These are phyloP conservation scores for Pseudomyrmex flavicornis DNA, from an alignment of 1,140 invertebrate genomes.

Conservation along the genomic window DNA sequence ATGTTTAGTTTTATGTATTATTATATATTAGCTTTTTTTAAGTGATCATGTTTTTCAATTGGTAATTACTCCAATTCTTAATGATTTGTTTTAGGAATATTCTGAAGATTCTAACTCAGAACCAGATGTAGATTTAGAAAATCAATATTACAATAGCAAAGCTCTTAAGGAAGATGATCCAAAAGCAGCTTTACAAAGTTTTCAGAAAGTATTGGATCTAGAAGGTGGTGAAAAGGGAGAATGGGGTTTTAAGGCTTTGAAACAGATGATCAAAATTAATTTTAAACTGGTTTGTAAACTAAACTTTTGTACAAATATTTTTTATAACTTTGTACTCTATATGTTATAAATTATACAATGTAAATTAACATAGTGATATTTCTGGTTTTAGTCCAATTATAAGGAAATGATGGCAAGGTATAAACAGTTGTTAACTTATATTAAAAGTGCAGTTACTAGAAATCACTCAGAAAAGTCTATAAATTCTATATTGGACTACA, in stretches of 20 bases:
- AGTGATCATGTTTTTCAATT: not conserved
- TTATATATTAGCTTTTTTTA: no score
- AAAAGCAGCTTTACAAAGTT: constrained; percentile 95
- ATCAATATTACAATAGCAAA: constrained; percentile 99
- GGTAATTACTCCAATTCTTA: constrained; percentile 32
- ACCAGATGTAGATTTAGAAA: constrained; percentile 99
- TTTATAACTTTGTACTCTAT: no score
- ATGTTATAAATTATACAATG: not conserved
- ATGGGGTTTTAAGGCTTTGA: constrained; percentile 99
- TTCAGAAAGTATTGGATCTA: constrained; percentile 98
- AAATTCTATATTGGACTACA: constrained; percentile 99
- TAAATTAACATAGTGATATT: constrained; percentile 7
- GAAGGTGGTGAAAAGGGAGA: constrained; percentile 99
- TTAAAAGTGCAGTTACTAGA: constrained; percentile 99
- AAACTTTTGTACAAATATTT: no score
- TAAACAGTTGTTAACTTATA: constrained; percentile 98
- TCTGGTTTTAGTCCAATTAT: constrained; percentile 92
- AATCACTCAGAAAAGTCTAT: constrained; percentile 99
- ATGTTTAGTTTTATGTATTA: no score
- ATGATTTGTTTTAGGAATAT: constrained; percentile 90
- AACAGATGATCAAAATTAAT: constrained; percentile 99
- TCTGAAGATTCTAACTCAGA: constrained; percentile 98
- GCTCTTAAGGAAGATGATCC: constrained; percentile 99
- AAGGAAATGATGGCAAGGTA: constrained; percentile 99
- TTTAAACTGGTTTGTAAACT: constrained; percentile 94